phyloP scores from a whole-genome alignment of 2,113 vertebrate genomes.

The Amblyopsis rosae region DNA sequence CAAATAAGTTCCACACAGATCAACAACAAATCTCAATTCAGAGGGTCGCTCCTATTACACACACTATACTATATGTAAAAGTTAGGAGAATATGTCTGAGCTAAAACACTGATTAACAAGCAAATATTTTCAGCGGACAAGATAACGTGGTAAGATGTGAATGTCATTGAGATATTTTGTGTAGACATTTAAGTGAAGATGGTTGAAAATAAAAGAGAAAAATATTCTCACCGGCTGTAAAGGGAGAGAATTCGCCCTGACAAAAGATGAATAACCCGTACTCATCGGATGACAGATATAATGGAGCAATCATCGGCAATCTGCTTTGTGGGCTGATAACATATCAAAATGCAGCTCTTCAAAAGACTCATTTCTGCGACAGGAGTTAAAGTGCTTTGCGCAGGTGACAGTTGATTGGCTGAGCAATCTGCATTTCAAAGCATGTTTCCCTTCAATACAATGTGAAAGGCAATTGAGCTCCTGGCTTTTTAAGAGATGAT shows the following conservation, averaged over 20 bases:
- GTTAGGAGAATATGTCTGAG: too few species aligned
- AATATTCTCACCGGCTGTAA: conserved; percentile 27
- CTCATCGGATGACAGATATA: conserved; percentile 63
- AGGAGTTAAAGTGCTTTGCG: conserved; percentile 63
- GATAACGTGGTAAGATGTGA: too few species aligned
- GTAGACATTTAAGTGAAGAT: too few species aligned
- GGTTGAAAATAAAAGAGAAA: conserved; percentile 1
- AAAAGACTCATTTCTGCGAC: conserved; percentile 59
- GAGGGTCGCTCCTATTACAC: too few species aligned
- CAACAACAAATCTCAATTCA: too few species aligned
- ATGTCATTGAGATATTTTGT: too few species aligned
- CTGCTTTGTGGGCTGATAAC: conserved; percentile 64
- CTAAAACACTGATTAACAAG: too few species aligned
- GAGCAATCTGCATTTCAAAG: conserved; percentile 76
- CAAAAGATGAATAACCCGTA: conserved; percentile 71
- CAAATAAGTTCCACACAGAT: too few species aligned
- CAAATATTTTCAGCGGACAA: too few species aligned
- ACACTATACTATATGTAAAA: too few species aligned
- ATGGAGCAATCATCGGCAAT: conserved; percentile 74
- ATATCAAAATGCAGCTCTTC: conserved; percentile 58
- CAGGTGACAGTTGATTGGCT: conserved; percentile 73
- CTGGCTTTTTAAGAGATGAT: conserved; percentile 11
- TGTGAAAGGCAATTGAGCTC: conserved; percentile 9
- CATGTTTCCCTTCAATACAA: conserved; percentile 11
- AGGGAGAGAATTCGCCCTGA: conserved; percentile 46